phyloP scores from a whole-genome alignment of 2,113 vertebrate genomes.

The Tonatia bakeri region DNA sequence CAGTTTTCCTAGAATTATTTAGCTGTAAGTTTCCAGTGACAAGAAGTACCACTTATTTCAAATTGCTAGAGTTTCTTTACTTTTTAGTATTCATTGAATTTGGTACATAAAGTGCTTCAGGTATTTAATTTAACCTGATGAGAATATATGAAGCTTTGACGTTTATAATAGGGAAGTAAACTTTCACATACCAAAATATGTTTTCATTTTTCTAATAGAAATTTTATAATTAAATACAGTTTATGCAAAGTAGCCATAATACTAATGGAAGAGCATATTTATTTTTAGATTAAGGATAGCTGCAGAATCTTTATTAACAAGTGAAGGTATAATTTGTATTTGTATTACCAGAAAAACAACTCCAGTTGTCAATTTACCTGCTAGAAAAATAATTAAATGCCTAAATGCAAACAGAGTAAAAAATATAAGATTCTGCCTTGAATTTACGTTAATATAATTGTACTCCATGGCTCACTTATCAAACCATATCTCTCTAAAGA shows the following conservation, averaged over 20 bases:
- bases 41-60: conserved; percentile 26
- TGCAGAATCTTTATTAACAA: conserved; percentile 61
- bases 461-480: conserved; percentile 56
- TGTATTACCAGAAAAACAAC: conserved; percentile 61
- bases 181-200: conserved; percentile 23
- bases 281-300: conserved; percentile 68
- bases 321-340: conserved; percentile 56
- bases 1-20: neutral
- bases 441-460: conserved; percentile 67
- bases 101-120: conserved; percentile 33
- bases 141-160: conserved; percentile 13
- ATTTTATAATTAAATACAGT: conserved; percentile 57
- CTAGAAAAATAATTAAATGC: conserved; percentile 59
- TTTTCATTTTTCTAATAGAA: conserved; percentile 61
- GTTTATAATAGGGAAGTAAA: conserved; percentile 53
- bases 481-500: conserved; percentile 64
- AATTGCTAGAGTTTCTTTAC: neutral
- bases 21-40: neutral
- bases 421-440: conserved; percentile 53
- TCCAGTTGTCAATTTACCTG: conserved; percentile 58
- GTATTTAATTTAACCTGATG: conserved; percentile 56
- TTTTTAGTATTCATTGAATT: conserved; percentile 50
- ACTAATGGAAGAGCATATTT: conserved; percentile 41
- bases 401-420: conserved; percentile 63
- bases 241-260: conserved; percentile 26